Evolutionary conservation across 2,113 vertebrate species (phyloP), one percentile per base, ranked within the genome.

Genomic region (Trematomus loennbergii): DNA sequence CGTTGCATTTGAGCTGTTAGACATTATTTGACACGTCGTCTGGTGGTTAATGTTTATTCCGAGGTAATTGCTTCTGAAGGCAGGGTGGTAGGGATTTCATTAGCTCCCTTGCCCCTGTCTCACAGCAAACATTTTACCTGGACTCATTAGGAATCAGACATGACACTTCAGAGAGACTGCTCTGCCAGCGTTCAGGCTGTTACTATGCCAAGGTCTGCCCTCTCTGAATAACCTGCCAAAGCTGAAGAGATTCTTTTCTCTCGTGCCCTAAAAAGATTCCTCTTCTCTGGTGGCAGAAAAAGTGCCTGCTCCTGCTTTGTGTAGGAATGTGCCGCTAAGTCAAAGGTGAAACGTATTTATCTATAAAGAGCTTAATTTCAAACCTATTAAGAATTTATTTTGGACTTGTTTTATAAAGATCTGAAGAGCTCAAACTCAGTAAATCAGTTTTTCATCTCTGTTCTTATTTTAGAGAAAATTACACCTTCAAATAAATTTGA

Each of bases 81-180:
- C 83, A 33, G 62, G 57, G 45, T 84, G 36, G 66, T 73, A 33
- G 50, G 52, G 76, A 79, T 85, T 82, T 73, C 60, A 70, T 80
- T 62, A 73, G 60, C 71, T 86, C 36, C 55, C 54, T 53, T 68
- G 65, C 59, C 40, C 63, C 55, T 73, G 52, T 84, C 81, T 86
- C 72, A 29, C 59, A 78, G 78, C 66, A 88, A 86, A 84, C 84
- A 75, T 55, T 85, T 87, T 76, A 85, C 72, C 79, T 85, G 82
- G 25, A 84, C 74, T 88, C 81, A 79, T 86, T 78, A 84, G 61
- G 72, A 60, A 75, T 84, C 83, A 80, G 77, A 80, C 70, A 79
- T 66, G 68, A 88, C 84, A 83, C 82, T 67, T 84, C 66, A 81
- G 77, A 85, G 59, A 70, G 29, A 58, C 57, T 45, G 22, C 40